Evolutionary conservation across 2,797 vertebrate species (phyloP).

Genomic region (Sebastolobus alascanus): DNA sequence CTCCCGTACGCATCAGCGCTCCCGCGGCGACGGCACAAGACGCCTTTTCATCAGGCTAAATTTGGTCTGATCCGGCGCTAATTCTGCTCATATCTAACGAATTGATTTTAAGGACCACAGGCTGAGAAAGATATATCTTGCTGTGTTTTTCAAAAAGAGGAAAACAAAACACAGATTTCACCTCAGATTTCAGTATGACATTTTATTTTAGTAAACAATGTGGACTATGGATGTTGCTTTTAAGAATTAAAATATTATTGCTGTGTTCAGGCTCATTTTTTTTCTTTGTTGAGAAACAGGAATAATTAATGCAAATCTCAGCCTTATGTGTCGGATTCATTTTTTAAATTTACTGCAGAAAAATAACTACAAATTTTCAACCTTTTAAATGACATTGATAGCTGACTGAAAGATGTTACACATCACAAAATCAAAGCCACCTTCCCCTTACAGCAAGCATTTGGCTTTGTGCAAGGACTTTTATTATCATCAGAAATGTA

Average conservation of each 20-base stretch:
- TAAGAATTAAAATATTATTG: slow-evolving; percentile 1
- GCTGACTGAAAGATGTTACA: slow-evolving; percentile 19
- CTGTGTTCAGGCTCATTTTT: not conserved
- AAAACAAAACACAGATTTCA: slow-evolving; percentile 7
- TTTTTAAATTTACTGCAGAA: slow-evolving; percentile 9
- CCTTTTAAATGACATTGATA: slow-evolving; percentile 28
- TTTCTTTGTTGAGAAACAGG: not conserved
- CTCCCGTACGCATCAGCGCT: slow-evolving; percentile 53
- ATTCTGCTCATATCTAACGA: slow-evolving; percentile 74
- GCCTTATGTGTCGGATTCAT: not conserved
- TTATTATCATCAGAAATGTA: slow-evolving; percentile 81
- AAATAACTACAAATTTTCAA: slow-evolving; percentile 1
- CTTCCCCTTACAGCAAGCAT: slow-evolving; percentile 34
- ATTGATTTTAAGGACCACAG: slow-evolving; percentile 75
- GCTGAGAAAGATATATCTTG: slow-evolving; percentile 43
- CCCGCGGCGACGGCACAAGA: slow-evolving; percentile 65
- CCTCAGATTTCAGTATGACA: slow-evolving; percentile 9
- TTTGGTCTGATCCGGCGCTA: slow-evolving; percentile 73
- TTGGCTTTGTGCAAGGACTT: slow-evolving; percentile 49
- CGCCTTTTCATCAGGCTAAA: slow-evolving; percentile 76
- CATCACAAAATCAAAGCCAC: slow-evolving; percentile 41
- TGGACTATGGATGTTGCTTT: slow-evolving; percentile 15
- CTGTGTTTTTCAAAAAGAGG: slow-evolving; percentile 49
- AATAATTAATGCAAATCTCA: slow-evolving; percentile 11
- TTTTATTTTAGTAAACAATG: slow-evolving; percentile 18